phyloP scores from a whole-genome alignment of 2,888 invertebrate genomes.

The Pandemis corylana region DNA sequence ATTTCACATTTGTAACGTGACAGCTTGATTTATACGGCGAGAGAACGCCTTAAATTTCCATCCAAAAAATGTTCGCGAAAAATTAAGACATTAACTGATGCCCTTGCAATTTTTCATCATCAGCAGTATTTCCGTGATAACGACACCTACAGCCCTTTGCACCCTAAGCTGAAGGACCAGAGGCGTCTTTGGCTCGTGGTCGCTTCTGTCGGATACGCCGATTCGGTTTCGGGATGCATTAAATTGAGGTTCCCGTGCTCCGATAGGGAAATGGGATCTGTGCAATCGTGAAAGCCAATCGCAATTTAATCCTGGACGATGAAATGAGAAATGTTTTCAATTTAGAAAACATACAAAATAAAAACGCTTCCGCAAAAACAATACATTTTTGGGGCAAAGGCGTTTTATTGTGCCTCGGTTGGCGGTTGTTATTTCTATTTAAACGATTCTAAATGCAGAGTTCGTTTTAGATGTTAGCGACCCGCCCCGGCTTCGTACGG shows the following conservation, averaged over 20 bases:
- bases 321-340: conserved; percentile 43
- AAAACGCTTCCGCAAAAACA: conserved; percentile 32
- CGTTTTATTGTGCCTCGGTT: conserved; percentile 7
- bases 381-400: conserved; percentile 28
- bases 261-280: conserved; percentile 42
- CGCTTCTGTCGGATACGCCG: conserved; percentile 13
- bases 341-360: conserved; percentile 40
- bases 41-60: not conserved
- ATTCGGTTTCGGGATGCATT: conserved; percentile 12
- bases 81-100: conserved; percentile 36
- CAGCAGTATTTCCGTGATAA: conserved; percentile 20
- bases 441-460: not conserved
- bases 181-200: conserved; percentile 12
- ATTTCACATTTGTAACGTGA: conserved; percentile 3
- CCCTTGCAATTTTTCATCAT: conserved; percentile 40
- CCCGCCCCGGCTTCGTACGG: no score
- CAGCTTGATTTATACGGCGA: conserved; percentile 12
- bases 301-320: conserved; percentile 41
- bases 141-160: not conserved
- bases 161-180: not conserved
- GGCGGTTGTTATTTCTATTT: conserved; percentile 21
- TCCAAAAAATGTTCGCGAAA: conserved; percentile 8
- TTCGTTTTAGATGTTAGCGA: no score
- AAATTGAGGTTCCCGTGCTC: conserved; percentile 38
- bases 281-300: conserved; percentile 42